Conservation (phyloP, 2,888 invertebrate genomes). For the Pristionchus mayeri region DNA sequence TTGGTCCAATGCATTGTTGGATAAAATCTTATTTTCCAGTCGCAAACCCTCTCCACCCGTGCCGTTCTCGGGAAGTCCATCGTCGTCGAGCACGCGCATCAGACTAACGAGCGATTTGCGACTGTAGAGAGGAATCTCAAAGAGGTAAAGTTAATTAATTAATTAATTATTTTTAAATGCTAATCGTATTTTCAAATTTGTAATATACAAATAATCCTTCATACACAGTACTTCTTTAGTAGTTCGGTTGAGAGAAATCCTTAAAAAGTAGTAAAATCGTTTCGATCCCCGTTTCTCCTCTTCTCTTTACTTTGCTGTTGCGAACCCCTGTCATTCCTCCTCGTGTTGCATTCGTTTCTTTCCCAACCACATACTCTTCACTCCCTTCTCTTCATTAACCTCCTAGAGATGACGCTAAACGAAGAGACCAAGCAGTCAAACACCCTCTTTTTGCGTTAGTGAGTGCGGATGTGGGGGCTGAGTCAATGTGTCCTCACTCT, state of each 20-base stretch:
- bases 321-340: not conserved
- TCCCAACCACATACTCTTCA: not conserved
- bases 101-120: constrained; percentile 63
- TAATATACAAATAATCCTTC: no score
- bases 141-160: no score
- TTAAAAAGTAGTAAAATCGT: not conserved
- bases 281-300: not conserved
- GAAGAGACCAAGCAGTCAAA: not conserved
- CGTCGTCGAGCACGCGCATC: constrained; percentile 65
- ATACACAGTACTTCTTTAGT: no score
- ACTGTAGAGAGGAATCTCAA: constrained; percentile 64
- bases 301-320: not conserved
- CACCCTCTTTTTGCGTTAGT: no score
- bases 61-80: constrained; percentile 57
- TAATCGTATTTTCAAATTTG: no score
- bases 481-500: no score
- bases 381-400: not conserved
- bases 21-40: constrained; percentile 48
- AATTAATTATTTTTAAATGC: no score
- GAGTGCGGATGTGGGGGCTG: no score
- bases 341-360: not conserved
- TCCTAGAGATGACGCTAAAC: not conserved
- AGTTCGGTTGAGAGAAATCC: not conserved
- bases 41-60: constrained; percentile 55
- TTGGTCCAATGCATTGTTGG: no score